Percentiles rank a stretch among this genome's conserved stretches.
Evolutionary conservation across 2,888 invertebrate species (phyloP).

Genomic region (Drosophila bunnanda): DNA sequence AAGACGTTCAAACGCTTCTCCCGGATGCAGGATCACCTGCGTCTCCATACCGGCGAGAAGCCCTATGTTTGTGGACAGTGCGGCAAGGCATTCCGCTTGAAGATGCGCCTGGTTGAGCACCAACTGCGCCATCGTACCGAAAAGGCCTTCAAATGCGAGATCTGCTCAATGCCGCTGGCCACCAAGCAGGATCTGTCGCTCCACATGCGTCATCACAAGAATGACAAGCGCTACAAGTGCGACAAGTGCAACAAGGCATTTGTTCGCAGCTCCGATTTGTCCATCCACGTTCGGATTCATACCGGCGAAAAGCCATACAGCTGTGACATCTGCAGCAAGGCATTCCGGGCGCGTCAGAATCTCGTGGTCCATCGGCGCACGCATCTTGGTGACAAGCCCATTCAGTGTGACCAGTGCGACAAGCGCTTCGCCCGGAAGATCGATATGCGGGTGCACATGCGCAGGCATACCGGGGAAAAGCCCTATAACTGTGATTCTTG

Average conservation of each 20-base stretch:
- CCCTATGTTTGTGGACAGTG: slow-evolving; percentile 79
- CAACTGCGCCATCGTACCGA: slow-evolving; percentile 81
- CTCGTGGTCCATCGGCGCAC: slow-evolving; percentile 82
- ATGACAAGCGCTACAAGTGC: slow-evolving; percentile 82
- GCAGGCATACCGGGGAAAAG: slow-evolving; percentile 83
- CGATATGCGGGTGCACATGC: slow-evolving; percentile 82
- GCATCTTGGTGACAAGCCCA: slow-evolving; percentile 80
- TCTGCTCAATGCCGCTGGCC: slow-evolving; percentile 75
- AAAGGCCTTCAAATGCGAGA: slow-evolving; percentile 81
- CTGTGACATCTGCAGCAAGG: slow-evolving; percentile 80
- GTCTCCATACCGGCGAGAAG: slow-evolving; percentile 83
- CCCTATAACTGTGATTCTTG: slow-evolving; percentile 81
- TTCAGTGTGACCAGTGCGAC: slow-evolving; percentile 82
- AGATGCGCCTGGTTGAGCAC: slow-evolving; percentile 81
- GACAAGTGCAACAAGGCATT: slow-evolving; percentile 80
- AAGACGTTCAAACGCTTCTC: slow-evolving; percentile 77
- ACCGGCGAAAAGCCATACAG: slow-evolving; percentile 82
- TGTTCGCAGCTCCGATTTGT: slow-evolving; percentile 81
- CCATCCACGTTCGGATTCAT: slow-evolving; percentile 82
- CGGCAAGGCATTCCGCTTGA: slow-evolving; percentile 80
- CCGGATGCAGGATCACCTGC: slow-evolving; percentile 80
- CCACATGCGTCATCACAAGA: slow-evolving; percentile 82
- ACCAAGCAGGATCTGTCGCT: slow-evolving; percentile 81
- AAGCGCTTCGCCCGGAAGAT: slow-evolving; percentile 82
- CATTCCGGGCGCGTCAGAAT: slow-evolving; percentile 83